A percentile compares a stretch with the other conserved stretches of the same genome.
phyloP scores from a whole-genome alignment of 2,888 invertebrate genomes.

The Tipula lateralis region DNA sequence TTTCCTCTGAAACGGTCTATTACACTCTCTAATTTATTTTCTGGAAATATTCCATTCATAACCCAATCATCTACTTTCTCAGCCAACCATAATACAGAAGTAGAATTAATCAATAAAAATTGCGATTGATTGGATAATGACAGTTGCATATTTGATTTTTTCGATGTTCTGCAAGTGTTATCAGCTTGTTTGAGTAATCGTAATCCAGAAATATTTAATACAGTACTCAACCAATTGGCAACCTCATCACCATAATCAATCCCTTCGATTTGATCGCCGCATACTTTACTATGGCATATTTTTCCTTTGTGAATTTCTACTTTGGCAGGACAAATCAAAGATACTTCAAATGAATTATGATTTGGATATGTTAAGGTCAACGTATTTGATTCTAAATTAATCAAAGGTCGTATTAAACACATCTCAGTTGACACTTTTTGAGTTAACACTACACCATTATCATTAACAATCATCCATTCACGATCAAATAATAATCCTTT shows the following conservation, averaged over 20 bases:
- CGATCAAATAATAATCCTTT: constrained; percentile 85
- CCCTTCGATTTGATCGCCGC: constrained; percentile 73
- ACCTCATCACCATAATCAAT: constrained; percentile 79
- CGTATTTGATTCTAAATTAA: constrained; percentile 56
- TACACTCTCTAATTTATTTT: constrained; percentile 55
- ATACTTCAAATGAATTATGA: constrained; percentile 52
- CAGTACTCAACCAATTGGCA: constrained; percentile 74
- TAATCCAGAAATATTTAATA: constrained; percentile 63
- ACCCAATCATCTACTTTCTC: constrained; percentile 51
- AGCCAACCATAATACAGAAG: constrained; percentile 69
- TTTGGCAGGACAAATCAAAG: constrained; percentile 47
- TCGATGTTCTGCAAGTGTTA: constrained; percentile 42
- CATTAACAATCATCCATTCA: constrained; percentile 87
- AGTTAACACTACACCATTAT: constrained; percentile 75
- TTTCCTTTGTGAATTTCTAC: constrained; percentile 42
- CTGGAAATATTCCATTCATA: constrained; percentile 50
- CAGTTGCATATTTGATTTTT: constrained; percentile 43
- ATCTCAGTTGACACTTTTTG: constrained; percentile 79
- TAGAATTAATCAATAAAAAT: constrained; percentile 72
- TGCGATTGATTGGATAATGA: constrained; percentile 81
- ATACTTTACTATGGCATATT: constrained; percentile 76
- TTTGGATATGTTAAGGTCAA: constrained; percentile 60
- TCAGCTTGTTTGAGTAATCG: constrained; percentile 61
- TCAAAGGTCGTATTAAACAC: constrained; percentile 69
- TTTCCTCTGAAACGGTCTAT: constrained; percentile 86